Conservation (phyloP, 2,797 vertebrate species). For the Lithobates sylvaticus region DNA sequence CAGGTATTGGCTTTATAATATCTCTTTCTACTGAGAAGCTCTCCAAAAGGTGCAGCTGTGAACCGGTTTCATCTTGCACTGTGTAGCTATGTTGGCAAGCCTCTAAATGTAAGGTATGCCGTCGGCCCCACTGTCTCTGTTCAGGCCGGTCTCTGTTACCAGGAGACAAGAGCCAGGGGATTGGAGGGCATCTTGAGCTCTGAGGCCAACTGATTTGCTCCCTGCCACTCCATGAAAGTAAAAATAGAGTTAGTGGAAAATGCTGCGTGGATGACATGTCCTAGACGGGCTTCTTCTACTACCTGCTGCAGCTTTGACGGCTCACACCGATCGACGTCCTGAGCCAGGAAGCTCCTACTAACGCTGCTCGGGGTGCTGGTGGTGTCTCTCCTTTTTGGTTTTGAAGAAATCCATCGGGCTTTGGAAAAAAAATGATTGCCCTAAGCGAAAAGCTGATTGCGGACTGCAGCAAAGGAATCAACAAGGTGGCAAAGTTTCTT, state of each 20-base stretch:
- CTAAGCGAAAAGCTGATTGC: slow-evolving; percentile 66
- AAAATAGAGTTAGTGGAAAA: slow-evolving; percentile 72
- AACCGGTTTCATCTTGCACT: slow-evolving; percentile 81
- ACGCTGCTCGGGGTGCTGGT: slow-evolving; percentile 34
- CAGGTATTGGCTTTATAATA: slow-evolving; percentile 77
- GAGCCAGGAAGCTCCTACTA: not conserved
- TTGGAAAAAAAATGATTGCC: slow-evolving; percentile 59
- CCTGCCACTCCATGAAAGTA: slow-evolving; percentile 64
- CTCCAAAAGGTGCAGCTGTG: slow-evolving; percentile 80
- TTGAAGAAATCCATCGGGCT: slow-evolving; percentile 5
- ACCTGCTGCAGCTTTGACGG: slow-evolving; percentile 41
- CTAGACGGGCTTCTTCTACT: slow-evolving; percentile 65
- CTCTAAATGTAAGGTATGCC: slow-evolving; percentile 73
- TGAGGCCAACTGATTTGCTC: slow-evolving; percentile 69
- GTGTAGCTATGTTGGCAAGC: slow-evolving; percentile 74
- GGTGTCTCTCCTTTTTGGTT: slow-evolving; percentile 8
- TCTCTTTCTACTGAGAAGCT: slow-evolving; percentile 72
- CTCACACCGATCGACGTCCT: slow-evolving; percentile 16
- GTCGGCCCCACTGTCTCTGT: slow-evolving; percentile 78
- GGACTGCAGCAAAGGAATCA: slow-evolving; percentile 68
- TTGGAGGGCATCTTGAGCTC: slow-evolving; percentile 65
- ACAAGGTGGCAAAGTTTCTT: slow-evolving; percentile 65
- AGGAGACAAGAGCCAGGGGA: slow-evolving; percentile 72
- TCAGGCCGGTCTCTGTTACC: slow-evolving; percentile 72
- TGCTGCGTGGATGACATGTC: slow-evolving; percentile 64